These are phyloP conservation scores for Acleris emargana DNA, from an alignment of 2,888 invertebrate genomes.

Conservation along the genomic window DNA sequence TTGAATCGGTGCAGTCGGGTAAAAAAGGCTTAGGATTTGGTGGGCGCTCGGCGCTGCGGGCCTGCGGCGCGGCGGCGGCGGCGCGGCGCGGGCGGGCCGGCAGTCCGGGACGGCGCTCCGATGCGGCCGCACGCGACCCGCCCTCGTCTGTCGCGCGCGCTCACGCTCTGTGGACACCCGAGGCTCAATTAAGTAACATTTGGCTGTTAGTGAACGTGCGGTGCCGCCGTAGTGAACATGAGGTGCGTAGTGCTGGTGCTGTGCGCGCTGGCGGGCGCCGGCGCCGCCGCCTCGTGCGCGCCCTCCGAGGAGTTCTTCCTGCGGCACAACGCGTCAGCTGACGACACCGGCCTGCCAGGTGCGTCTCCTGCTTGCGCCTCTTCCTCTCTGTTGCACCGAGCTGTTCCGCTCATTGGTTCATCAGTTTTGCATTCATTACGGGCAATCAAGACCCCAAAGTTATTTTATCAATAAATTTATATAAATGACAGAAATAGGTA, in stretches of 20 bases:
- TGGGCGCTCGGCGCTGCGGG: too few species aligned
- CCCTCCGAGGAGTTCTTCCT: conserved; percentile 68
- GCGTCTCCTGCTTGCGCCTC: conserved; percentile 38
- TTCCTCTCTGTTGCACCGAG: too few species aligned
- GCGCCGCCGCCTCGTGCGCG: conserved; percentile 63
- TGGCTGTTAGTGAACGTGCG: conserved; percentile 45
- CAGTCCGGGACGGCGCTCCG: conserved; percentile 74
- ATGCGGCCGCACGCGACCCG: conserved; percentile 59
- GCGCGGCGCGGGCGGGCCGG: conserved; percentile 44
- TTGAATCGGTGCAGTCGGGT: too few species aligned
- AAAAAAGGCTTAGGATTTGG: too few species aligned
- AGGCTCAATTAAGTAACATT: conserved; percentile 15
- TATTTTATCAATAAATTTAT: too few species aligned
- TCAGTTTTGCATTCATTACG: too few species aligned
- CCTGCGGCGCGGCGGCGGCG: conserved; percentile 42
- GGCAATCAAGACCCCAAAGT: too few species aligned
- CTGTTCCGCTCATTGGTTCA: too few species aligned
- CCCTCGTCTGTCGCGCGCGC: conserved; percentile 52
- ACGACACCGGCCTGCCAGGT: conserved; percentile 76
- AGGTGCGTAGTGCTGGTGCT: conserved; percentile 67
- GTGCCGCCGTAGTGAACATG: conserved; percentile 69
- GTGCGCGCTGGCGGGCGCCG: conserved; percentile 55
- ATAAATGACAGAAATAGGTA: too few species aligned
- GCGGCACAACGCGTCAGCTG: conserved; percentile 78
- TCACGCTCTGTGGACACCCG: conserved; percentile 51